phyloP scores from a whole-genome alignment of 2,888 invertebrate species.

The Tridacna gigas region DNA sequence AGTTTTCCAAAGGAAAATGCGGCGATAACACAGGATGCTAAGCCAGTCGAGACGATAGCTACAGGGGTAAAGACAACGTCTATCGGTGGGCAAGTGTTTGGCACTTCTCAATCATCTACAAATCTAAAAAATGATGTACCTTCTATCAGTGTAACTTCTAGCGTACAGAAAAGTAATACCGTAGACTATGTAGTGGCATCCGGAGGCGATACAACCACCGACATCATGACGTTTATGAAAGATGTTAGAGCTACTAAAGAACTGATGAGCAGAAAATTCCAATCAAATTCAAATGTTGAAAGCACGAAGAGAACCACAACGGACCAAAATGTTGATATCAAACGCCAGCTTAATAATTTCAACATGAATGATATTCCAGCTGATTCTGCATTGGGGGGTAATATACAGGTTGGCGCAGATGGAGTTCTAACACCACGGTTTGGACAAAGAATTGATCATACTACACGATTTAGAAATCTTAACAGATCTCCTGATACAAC shows the following conservation, averaged over 20 bases:
- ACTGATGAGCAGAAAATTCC: constrained; percentile 7
- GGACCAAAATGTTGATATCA: background rate
- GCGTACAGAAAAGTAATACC: background rate
- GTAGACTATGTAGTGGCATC: constrained; percentile 9
- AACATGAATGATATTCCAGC: constrained; percentile 3
- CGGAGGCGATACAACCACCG: background rate
- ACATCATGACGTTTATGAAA: constrained; percentile 18
- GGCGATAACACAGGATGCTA: too few species aligned
- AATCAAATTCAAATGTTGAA: background rate
- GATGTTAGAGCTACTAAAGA: constrained; percentile 11
- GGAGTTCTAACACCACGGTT: constrained; percentile 13
- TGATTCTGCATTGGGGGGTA: background rate
- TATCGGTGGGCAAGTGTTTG: too few species aligned
- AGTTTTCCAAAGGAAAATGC: too few species aligned
- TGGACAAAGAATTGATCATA: background rate
- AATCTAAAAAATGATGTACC: background rate
- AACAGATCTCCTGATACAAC: constrained; percentile 5
- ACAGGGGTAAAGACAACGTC: too few species aligned
- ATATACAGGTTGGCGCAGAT: background rate
- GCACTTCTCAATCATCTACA: background rate
- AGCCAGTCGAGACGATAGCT: too few species aligned
- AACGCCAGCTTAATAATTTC: background rate
- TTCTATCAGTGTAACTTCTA: background rate
- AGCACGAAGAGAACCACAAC: background rate
- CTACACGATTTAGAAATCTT: constrained; percentile 5